Percentiles rank a stretch among this genome's conserved stretches.
Conservation (phyloP, 2,113 vertebrate species). For the Girardinichthys multiradiatus region DNA sequence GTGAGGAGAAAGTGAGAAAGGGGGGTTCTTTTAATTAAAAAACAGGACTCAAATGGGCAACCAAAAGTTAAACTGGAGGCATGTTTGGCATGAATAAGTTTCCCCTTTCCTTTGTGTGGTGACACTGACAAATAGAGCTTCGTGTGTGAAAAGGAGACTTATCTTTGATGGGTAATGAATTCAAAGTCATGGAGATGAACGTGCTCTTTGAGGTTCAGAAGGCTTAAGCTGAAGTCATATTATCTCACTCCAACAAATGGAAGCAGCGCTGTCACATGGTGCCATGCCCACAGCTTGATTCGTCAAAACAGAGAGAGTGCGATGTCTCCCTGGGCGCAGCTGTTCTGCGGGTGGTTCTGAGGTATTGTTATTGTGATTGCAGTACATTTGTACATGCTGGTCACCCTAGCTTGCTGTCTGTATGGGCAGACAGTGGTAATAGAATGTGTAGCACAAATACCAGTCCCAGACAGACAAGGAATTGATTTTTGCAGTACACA, state of each 20-base stretch:
- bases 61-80: slow-evolving; percentile 80
- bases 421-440: slow-evolving; percentile 48
- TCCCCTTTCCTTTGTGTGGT: slow-evolving; percentile 77
- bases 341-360: slow-evolving; percentile 35
- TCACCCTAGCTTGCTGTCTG: slow-evolving; percentile 35
- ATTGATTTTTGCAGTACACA: slow-evolving; percentile 53
- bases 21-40: slow-evolving; percentile 80
- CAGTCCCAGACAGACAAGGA: slow-evolving; percentile 41
- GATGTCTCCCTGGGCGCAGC: slow-evolving; percentile 43
- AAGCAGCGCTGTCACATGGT: slow-evolving; percentile 62
- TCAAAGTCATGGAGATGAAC: slow-evolving; percentile 82
- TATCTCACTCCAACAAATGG: slow-evolving; percentile 74
- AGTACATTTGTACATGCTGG: slow-evolving; percentile 43
- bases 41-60: slow-evolving; percentile 73
- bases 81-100: slow-evolving; percentile 85
- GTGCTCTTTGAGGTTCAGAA: slow-evolving; percentile 79
- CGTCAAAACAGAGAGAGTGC: slow-evolving; percentile 25
- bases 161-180: slow-evolving; percentile 83
- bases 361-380: slow-evolving; percentile 46
- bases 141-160: slow-evolving; percentile 77
- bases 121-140: slow-evolving; percentile 84
- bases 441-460: slow-evolving; percentile 42
- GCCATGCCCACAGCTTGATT: slow-evolving; percentile 52
- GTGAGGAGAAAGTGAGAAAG: slow-evolving; percentile 59
- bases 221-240: slow-evolving; percentile 76